A percentile compares a stretch with the other conserved stretches of the same genome.
Conservation (phyloP, 2,797 vertebrate species). For the Anabacerthia variegaticeps region DNA sequence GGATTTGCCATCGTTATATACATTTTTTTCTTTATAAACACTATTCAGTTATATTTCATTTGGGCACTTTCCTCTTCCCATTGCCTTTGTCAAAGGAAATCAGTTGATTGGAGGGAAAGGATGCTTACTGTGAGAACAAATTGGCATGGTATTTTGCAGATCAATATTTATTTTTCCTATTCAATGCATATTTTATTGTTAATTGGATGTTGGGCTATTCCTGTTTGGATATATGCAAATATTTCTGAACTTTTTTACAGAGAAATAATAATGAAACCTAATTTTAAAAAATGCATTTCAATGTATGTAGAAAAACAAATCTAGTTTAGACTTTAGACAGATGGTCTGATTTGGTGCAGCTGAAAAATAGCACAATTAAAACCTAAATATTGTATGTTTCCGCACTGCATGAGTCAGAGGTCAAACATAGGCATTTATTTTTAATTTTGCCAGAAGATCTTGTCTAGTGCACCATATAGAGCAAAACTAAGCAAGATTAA, state of each 20-base stretch:
- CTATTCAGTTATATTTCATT: not conserved
- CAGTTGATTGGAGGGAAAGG: not conserved
- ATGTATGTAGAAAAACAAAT: slow-evolving; percentile 59
- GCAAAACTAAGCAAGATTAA: slow-evolving; percentile 80
- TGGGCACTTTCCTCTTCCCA: not conserved
- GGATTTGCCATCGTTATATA: not conserved
- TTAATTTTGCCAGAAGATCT: slow-evolving; percentile 74
- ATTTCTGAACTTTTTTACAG: slow-evolving; percentile 41
- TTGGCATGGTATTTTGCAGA: not conserved
- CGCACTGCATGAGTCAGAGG: slow-evolving; percentile 81
- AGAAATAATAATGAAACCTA: slow-evolving; percentile 46
- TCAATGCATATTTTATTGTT: slow-evolving; percentile 25
- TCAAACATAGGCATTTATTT: slow-evolving; percentile 79
- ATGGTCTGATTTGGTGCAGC: slow-evolving; percentile 70
- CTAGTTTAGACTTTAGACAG: slow-evolving; percentile 70
- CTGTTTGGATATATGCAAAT: slow-evolving; percentile 27
- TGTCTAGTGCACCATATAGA: slow-evolving; percentile 74
- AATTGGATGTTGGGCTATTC: not conserved
- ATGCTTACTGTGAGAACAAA: not conserved
- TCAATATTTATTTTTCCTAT: slow-evolving; percentile 29
- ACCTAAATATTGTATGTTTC: slow-evolving; percentile 79
- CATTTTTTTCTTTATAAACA: slow-evolving; percentile 4
- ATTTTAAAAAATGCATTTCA: slow-evolving; percentile 25
- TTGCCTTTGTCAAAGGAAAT: not conserved
- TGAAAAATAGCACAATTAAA: slow-evolving; percentile 71